Evolutionary conservation across 2,888 invertebrate species (phyloP), one percentile per base, ranked within the genome.

Genomic region (Doris montereyensis): DNA sequence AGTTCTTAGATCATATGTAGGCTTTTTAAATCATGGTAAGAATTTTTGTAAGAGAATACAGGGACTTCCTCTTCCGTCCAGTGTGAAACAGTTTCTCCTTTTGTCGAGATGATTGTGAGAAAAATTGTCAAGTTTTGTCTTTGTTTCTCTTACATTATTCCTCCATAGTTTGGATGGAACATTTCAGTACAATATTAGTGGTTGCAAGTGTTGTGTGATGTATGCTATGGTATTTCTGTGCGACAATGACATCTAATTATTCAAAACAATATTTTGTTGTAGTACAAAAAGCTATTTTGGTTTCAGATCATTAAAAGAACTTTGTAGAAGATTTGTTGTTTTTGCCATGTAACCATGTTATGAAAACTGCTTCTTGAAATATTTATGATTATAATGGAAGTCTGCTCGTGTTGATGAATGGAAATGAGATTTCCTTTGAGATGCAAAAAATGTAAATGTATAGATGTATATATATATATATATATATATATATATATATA

Each of bases 1-100:
- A 70, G 83, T 85, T 76, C 71, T 87, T 3, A 79, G 88, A 57
- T 84, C 83, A 76, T 82, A 81, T 35, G 81, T 87, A 17, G 86
- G 84, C 81, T 80, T 82, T 35, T 77, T 83, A 24, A 85, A 85
- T 76, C 80, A 81, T 67, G 87, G 88, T n/a, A 87, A 87, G 82
- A 80, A 85, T 60, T 88, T 87, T 81, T 78, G 84, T 30, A 84
- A 84, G 73, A 82, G 81, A 73, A 83, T 86, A 58, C 85, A 86
- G 72, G 80, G 79, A 30, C 81, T 88, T 67, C 87, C 87, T 21
- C 79, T 88, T 57, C 88, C 88, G 62, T 82, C 84, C 30, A 84
- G 86, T 68, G 76, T 88, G 32, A 85, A 85, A 77, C 86, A 86
- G 78, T 87, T 85, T 82, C 81, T 88, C 60, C 80, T 86, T n/a